phyloP scores from a whole-genome alignment of 2,888 invertebrate species.

The Periphyllus acericola region DNA sequence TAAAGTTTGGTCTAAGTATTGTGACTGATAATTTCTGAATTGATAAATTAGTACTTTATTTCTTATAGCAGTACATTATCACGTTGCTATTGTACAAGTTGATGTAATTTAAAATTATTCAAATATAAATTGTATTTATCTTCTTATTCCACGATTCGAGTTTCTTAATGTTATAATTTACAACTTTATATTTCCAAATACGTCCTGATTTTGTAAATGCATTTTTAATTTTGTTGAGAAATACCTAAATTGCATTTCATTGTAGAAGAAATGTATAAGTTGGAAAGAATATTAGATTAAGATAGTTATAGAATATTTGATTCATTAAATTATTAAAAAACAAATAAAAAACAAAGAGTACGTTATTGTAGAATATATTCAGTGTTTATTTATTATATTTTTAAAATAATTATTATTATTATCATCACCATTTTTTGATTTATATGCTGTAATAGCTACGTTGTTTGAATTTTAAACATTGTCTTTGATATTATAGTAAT shows the following conservation, averaged over 20 bases:
- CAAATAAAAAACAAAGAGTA: background rate
- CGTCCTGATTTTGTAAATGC: background rate
- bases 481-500: background rate
- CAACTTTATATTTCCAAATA: background rate
- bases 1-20: background rate
- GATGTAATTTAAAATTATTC: background rate
- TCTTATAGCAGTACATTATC: background rate
- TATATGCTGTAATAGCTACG: no score
- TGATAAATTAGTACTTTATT: background rate
- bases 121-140: background rate
- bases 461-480: background rate
- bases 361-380: background rate
- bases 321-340: background rate
- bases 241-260: background rate
- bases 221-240: background rate
- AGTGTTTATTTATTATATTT: background rate
- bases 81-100: background rate
- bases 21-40: background rate
- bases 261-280: background rate
- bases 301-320: background rate
- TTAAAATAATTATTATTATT: background rate
- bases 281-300: constrained; percentile 1
- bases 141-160: background rate
- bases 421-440: no score
- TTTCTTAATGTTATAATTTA: background rate